Conservation (phyloP, 2,113 vertebrate genomes). For the Rhea pennata region DNA sequence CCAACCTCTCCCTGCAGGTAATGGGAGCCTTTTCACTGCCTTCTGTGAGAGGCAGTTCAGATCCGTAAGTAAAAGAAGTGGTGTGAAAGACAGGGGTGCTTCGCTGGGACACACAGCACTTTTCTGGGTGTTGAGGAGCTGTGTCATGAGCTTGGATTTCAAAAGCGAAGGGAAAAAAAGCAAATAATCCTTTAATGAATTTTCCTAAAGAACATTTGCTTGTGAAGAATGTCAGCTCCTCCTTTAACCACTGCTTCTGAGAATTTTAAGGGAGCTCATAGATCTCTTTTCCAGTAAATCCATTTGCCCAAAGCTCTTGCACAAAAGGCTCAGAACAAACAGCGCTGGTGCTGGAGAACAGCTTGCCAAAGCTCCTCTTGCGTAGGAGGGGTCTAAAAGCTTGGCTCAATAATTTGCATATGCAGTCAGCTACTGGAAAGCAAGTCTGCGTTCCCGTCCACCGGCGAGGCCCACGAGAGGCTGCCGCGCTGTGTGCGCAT, state of each 20-base stretch:
- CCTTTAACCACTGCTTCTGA: neutral
- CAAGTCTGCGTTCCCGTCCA: neutral
- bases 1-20: rapidly evolving
- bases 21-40: neutral
- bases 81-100: rapidly evolving
- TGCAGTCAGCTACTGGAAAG: rapidly evolving
- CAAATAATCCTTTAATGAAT: neutral
- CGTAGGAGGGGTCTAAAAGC: neutral
- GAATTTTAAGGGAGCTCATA: neutral
- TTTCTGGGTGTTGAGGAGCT: neutral
- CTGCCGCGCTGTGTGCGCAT: neutral
- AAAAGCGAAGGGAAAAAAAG: neutral
- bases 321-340: neutral
- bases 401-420: neutral
- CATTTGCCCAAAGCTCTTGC: neutral
- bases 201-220: neutral
- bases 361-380: neutral
- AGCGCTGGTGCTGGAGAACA: neutral
- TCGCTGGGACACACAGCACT: neutral
- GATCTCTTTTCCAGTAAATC: neutral
- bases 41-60: neutral
- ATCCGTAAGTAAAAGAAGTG: neutral
- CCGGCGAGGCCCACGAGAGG: neutral
- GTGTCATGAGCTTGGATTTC: neutral
- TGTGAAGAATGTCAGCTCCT: neutral